These are phyloP conservation scores for Epirrita christyi DNA, from an alignment of 2,888 invertebrate genomes.

Conservation along the genomic window DNA sequence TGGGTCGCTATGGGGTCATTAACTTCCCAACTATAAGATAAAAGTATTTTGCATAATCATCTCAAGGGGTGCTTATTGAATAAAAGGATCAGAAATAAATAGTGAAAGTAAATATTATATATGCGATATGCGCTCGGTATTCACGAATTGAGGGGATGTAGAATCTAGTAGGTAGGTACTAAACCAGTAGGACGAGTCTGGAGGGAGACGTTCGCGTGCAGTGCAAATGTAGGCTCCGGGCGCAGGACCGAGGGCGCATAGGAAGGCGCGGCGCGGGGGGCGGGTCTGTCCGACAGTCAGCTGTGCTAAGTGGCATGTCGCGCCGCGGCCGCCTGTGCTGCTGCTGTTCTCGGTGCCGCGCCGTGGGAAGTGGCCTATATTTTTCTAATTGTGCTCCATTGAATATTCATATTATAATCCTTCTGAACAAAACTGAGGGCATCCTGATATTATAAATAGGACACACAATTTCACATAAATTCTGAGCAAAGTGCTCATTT, in stretches of 20 bases:
- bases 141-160: constrained; percentile 1
- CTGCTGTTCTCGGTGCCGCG: constrained; percentile 41
- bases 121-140: neutral
- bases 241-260: constrained; percentile 56
- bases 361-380: constrained; percentile 74
- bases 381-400: constrained; percentile 60
- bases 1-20: constrained; percentile 80
- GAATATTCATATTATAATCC: constrained; percentile 41
- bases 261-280: constrained; percentile 51
- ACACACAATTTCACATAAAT: constrained; percentile 15
- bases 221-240: constrained; percentile 57
- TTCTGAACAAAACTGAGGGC: constrained; percentile 9
- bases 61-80: constrained; percentile 16
- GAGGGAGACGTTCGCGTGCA: constrained; percentile 45
- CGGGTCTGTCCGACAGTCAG: constrained; percentile 75
- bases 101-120: neutral
- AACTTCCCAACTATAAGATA: constrained; percentile 52
- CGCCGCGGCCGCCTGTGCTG: constrained; percentile 54
- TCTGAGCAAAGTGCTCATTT: constrained; percentile 22
- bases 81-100: neutral
- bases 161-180: constrained; percentile 28
- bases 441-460: constrained; percentile 9
- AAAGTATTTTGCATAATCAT: constrained; percentile 10
- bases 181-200: constrained; percentile 36
- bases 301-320: constrained; percentile 78